Evolutionary conservation across 2,888 invertebrate species (phyloP), one percentile per base, ranked within the genome.

Genomic region (Exephanes ischioxanthus): DNA sequence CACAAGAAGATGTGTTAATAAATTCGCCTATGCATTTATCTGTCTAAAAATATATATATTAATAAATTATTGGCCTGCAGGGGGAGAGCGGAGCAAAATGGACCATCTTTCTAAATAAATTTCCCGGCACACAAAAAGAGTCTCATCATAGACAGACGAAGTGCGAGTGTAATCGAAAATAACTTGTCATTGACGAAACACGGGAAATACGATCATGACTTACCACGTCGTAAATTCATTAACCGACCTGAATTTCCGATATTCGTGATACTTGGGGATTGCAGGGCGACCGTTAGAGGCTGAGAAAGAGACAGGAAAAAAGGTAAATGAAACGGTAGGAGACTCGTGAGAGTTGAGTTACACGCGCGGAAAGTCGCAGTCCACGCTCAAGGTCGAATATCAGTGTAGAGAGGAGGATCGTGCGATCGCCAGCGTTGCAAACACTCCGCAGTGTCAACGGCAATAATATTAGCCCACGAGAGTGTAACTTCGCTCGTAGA

Each of bases 351-450:
- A 37, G 72, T 78, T 51, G 2, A 61, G 48, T 70, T 26, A 63
- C 53, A 76, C 53, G 33, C 30, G 48, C 70, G 76, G 55, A 71
- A 66, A 76, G 71, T 78, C 19, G 16, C 33, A 73, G 30, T 53
- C 33, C 63, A 71, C 75, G 7, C 51, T 84, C 72, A 84, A 84
- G 84, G 80, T 30, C 76, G 76, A 68, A 55, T 26, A 67, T 16
- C 11, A 45, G 51, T 37, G 48, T 30, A 16, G 51, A 51, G 53
- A 33, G 53, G 33, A 33, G 33, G 51, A 71, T 33, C 19, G 33
- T 3, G 11, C 45, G 61, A 14, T 51, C 33, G 51, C 37, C 48
- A 14, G 33, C 30, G 30, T 37, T 41, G 61, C 61, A 2, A 48
- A 48, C 9, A 14, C 19, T 37, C 19, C 45, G 33, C n/a, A 37